These are phyloP conservation scores for Battus philenor DNA, from an alignment of 1,140 invertebrate genomes.

Conservation along the genomic window DNA sequence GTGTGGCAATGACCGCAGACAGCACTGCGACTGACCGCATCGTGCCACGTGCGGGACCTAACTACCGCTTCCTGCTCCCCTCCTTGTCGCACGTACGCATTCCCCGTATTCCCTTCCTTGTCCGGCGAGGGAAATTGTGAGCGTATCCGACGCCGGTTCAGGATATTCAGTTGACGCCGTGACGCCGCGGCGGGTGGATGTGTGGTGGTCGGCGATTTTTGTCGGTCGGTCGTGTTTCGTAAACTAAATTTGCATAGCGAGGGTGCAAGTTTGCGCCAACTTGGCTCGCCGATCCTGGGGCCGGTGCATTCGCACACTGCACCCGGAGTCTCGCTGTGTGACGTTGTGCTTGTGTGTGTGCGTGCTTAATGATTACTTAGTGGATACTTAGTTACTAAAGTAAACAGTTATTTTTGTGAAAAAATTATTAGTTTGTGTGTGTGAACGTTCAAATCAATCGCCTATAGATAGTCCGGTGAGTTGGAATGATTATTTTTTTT, in stretches of 20 bases:
- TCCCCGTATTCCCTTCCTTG: conserved; percentile 30
- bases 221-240: conserved; percentile 21
- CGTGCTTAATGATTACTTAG: conserved; percentile 1
- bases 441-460: too few relatives aligned
- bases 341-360: conserved; percentile 7
- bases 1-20: conserved; percentile 67
- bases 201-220: conserved; percentile 19
- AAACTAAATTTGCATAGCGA: conserved; percentile 33
- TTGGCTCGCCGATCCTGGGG: conserved; percentile 19
- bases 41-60: conserved; percentile 56
- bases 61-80: conserved; percentile 35
- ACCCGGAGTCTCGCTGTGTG: neutral
- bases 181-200: conserved; percentile 31
- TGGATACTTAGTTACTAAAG: neutral
- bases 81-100: conserved; percentile 32
- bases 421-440: too few relatives aligned
- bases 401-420: too few relatives aligned
- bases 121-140: conserved; percentile 56
- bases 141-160: conserved; percentile 44
- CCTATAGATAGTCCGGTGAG: too few relatives aligned
- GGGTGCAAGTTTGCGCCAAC: conserved; percentile 29
- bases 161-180: conserved; percentile 46
- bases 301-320: conserved; percentile 7
- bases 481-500: too few relatives aligned
- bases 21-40: conserved; percentile 64